Conservation (phyloP, 2,888 invertebrate genomes). For the Drosophila tanythrix region DNA sequence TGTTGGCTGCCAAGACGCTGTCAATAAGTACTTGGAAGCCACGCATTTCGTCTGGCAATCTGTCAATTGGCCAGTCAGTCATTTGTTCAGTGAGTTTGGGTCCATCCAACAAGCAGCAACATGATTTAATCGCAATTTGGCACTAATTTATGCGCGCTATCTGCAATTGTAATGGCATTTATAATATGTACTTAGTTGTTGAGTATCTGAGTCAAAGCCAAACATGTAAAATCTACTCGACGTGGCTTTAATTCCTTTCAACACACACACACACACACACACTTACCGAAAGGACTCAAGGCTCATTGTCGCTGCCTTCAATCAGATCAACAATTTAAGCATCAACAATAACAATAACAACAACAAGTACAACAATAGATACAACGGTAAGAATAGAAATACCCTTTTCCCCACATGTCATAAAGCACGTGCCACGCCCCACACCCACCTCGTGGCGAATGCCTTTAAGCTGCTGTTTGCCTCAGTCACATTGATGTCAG, state of each 20-base stretch:
- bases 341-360: constrained; percentile 8
- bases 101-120: constrained; percentile 10
- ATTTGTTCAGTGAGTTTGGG: constrained; percentile 22
- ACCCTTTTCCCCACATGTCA: constrained; percentile 32
- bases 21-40: constrained; percentile 30
- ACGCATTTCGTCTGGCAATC: constrained; percentile 30
- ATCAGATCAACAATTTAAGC: constrained; percentile 48
- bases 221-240: constrained; percentile 19
- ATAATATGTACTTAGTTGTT: not conserved
- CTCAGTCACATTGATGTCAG: constrained; percentile 19
- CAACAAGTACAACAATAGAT: constrained; percentile 8
- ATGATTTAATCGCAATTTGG: constrained; percentile 50
- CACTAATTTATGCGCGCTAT: constrained; percentile 52
- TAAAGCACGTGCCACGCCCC: constrained; percentile 22
- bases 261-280: not conserved
- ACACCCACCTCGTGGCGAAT: constrained; percentile 8
- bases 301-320: constrained; percentile 43
- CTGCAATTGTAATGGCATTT: constrained; percentile 7
- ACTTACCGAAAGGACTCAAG: not conserved
- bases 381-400: constrained; percentile 8
- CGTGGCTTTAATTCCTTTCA: not conserved
- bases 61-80: constrained; percentile 25
- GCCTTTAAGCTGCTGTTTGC: constrained; percentile 22
- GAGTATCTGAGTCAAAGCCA: constrained; percentile 3
- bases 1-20: constrained; percentile 44